These are phyloP conservation scores for Lasiommata megera DNA, from an alignment of 2,888 invertebrate genomes.

Conservation along the genomic window DNA sequence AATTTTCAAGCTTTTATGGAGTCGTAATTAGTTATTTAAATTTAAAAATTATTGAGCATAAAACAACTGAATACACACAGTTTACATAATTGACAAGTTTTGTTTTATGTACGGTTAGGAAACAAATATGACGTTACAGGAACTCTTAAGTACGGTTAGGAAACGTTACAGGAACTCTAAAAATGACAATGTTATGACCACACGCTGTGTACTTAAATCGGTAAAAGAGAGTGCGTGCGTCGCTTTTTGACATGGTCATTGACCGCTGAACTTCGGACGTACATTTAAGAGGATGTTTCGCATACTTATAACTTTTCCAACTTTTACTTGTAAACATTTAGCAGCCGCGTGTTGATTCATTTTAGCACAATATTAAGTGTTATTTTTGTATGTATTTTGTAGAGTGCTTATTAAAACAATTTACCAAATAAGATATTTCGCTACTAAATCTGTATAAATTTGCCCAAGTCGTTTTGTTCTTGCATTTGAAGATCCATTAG, in stretches of 20 bases:
- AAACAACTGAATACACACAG: too few species aligned
- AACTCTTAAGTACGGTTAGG: neutral
- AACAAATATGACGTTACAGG: neutral
- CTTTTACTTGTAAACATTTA: constrained; percentile 28
- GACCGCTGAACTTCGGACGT: constrained; percentile 59
- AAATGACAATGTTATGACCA: neutral
- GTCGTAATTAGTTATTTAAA: too few species aligned
- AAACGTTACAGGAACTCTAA: neutral
- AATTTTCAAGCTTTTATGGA: too few species aligned
- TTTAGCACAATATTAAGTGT: neutral
- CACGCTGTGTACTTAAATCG: constrained; percentile 9
- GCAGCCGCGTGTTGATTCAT: neutral
- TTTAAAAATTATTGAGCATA: too few species aligned
- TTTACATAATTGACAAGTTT: neutral
- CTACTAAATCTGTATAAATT: too few species aligned
- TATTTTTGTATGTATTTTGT: neutral
- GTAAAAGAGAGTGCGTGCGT: constrained; percentile 24
- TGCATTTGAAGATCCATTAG: too few species aligned
- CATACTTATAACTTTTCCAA: constrained; percentile 47
- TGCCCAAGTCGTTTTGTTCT: too few species aligned
- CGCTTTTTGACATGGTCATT: constrained; percentile 51
- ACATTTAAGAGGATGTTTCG: constrained; percentile 52
- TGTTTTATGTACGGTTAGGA: neutral
- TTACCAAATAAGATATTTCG: too few species aligned
- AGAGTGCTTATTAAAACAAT: neutral